Evolutionary conservation across 1,140 invertebrate genomes (phyloP), one percentile per base, ranked within the genome.

Genomic region (Danaus melanippus): DNA sequence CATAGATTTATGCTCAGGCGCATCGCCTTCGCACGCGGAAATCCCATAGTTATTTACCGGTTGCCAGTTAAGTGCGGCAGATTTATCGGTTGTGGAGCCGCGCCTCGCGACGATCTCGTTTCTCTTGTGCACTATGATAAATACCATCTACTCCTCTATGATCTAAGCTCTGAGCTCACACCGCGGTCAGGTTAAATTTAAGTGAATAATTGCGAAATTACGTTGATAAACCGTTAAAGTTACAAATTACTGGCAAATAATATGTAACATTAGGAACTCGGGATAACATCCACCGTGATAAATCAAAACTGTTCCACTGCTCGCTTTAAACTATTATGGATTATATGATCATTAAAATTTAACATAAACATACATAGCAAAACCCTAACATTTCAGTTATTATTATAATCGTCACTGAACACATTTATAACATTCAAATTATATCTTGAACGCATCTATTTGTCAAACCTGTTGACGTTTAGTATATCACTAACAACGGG

Each of bases 21-120:
- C 77, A 82, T 84, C 79, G 74, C 66, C 69, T 66, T 66, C 78
- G 79, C 80, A 86, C 77, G 78, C 79, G 83, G 80, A 86, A 86
- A 86, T 86, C 83, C 83, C 80, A 82, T 82, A 79, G 82, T 86
- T 86, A 86, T 86, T 86, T 86, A 86, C 83, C 82, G 80, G 77
- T 85, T 78, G 81, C 74, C 77, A 83, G 82, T 74, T 84, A 85
- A 86, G 77, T 78, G 80, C 82, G 76, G 82, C 80, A 84, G 82
- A 86, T 86, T 86, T 86, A 86, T 86, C 80, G 79, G 74, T 58
- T 56, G 59, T 67, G 61, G 58, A 62, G 70, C 66, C 64, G 70
- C 71, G 66, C 67, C 64, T 58, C 66, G 67, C 73, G 78, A 78
- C 79, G 77, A 79, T 82, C 80, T 81, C 65, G 71, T 79, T 79